Base-by-base conservation (phyloP, 2,888 invertebrate genomes). In the Leptinotarsa rubiginosa region DNA sequence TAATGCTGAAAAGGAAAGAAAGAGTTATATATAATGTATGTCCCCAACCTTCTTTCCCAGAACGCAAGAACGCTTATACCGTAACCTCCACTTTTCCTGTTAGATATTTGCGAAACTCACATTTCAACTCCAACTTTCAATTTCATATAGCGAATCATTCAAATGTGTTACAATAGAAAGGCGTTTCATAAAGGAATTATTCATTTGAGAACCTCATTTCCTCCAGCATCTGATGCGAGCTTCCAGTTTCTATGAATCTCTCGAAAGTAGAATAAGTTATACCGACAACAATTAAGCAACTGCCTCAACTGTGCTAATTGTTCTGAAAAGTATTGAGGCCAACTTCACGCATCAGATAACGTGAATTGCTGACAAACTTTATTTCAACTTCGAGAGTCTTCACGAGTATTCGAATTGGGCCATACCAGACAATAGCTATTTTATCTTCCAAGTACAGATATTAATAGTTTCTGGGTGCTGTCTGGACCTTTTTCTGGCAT, bases 341-440 rank as follows among this genome's bases (percentile, higher is more conserved):
- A 62, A 62, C 62, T 62, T 62, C 16, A 62, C 62, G 62, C 62
- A 62, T 62, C 62, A 62, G 62, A 62, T 62, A 62, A 62, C 18
- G 62, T 62, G 62, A 62, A 62, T 41, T 62, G 62, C 16, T 25
- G 41, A 62, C 18, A 41, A 62, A 62, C 62, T 62, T 62, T 41
- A 62, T 15, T 41, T 62, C 41, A 62, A 62, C 62, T 62, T 41
- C 31, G 31, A 62, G 62, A 62, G n/a, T 62, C 41, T 41, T 62
- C 41, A 62, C 62, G 31, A 62, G 62, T n/a, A 18, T 62, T 16
- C 25, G 5, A 62, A 62, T 5, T 62, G 31, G 31, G 62, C 5
- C 31, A 31, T 10, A 41, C 62, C 41, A 62, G 25, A 62, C 31
- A 62, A 62, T 62, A 13, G 62, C 62, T 25, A n/a, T 41, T 41